Evolutionary conservation across 1,140 invertebrate species (phyloP), one percentile per base, ranked within the genome.

Genomic region (Solen grandis): DNA sequence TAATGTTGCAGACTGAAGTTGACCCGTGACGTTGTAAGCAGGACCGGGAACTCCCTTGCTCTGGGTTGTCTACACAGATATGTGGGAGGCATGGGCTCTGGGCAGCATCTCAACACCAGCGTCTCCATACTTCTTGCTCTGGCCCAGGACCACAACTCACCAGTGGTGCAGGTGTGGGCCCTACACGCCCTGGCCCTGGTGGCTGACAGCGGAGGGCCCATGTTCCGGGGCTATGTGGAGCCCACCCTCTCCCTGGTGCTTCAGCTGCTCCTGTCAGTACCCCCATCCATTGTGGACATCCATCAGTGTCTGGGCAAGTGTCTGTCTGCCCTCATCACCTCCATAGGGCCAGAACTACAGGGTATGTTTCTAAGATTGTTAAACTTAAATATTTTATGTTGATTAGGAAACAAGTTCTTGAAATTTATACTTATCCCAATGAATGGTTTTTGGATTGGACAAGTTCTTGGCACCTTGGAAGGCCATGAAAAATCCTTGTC

Each of bases 211-310:
- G 98, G 98, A 29, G 98, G 98, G 0, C 98, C 98, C 33, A 99
- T 99, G 97, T 99, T 99, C 93, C 94, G 98, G 29, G 95, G 96
- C 19, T 99, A 99, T 92, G 97, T 99, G 14, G 98, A 99, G 90
- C 97, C 97, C 0, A 96, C 97, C 0, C 92, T 99, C 31, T 96
- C 96, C 1, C 93, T 99, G 29, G 95, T 97, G 31, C 92, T 99
- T 29, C 98, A 98, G 88, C 93, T 99, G 55, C 93, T 99, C 46
- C 93, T 99, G 38, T 96, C 95, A 74, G 96, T 98, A 14, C 96
- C 98, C 16, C 96, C 97, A 38, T 96, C 96, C 60, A 95, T 96
- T 87, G 96, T 97, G 31, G 98, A 99, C 91, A 96, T 99, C 13
- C 97, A 99, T 90, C 96, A 97, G 88, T 97, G 97, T 89, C 96